Conservation (phyloP, 2,888 invertebrate species). For the Andrena praecox region DNA sequence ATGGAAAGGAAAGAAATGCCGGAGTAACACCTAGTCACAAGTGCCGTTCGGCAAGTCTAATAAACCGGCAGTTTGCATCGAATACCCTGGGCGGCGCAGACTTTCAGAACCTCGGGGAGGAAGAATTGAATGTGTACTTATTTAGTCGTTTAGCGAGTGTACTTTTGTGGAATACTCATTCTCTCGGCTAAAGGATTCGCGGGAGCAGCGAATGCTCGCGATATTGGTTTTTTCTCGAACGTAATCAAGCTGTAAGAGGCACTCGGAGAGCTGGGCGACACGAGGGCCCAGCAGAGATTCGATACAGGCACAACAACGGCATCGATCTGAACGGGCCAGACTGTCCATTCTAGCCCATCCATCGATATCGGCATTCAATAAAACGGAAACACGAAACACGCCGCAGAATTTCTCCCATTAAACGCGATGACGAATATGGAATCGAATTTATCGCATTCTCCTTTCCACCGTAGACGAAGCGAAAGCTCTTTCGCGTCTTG, state of each 20-base stretch:
- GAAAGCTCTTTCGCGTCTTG: conserved; percentile 2
- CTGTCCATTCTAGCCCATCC: conserved; percentile 25
- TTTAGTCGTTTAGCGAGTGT: not conserved
- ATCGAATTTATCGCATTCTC: conserved; percentile 56
- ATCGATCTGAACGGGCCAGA: conserved; percentile 3
- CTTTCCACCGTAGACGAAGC: conserved; percentile 3
- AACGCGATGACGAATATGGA: conserved; percentile 48
- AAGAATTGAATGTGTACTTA: not conserved
- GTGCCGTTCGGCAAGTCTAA: conserved; percentile 53
- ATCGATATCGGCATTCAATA: conserved; percentile 66
- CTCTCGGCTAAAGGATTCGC: conserved; percentile 5
- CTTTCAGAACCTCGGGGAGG: not conserved
- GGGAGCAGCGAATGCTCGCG: conserved; percentile 14
- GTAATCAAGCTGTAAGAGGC: conserved; percentile 54
- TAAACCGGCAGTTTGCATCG: conserved; percentile 60
- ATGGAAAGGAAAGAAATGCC: conserved; percentile 31
- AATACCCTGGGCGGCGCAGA: not conserved
- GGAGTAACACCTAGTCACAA: conserved; percentile 60
- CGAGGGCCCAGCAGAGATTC: conserved; percentile 45
- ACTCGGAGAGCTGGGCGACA: conserved; percentile 34
- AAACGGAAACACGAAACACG: conserved; percentile 52
- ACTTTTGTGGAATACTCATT: not conserved
- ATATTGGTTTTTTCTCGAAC: conserved; percentile 39
- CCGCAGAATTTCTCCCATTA: conserved; percentile 52
- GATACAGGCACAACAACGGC: conserved; percentile 38